Evolutionary conservation across 1,140 invertebrate species (phyloP), one percentile per base, ranked within the genome.

Genomic region (Heliconius melpomene): DNA sequence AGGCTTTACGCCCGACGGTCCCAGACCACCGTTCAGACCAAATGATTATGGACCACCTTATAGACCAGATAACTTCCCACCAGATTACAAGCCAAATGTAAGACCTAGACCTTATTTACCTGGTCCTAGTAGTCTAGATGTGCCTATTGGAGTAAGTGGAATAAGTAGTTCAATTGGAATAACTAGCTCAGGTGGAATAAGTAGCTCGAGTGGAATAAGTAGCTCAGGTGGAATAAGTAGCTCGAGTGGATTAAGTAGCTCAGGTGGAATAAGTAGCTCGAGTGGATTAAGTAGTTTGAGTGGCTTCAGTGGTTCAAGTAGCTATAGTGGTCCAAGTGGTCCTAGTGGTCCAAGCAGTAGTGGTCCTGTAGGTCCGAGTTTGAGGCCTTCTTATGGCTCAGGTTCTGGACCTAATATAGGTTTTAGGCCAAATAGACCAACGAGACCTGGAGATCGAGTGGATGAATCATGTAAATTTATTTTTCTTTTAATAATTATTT

Each of bases 391-490:
- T 50, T 74, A 79, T 54, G 73, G 73, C 38, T n/a, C 77, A 38
- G 32, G 11, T 16, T 36, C 79, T 74, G 75, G 66, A 36, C 72
- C 54, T 60, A 40, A 80, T 32, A 36, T 79, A 40, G 75, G 74
- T 29, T 74, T 74, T 54, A 82, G 79, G 74, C 86, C 85, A 2
- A n/a, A 20, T 23, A 74, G 36, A 74, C 29, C 70, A 50, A 32
- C 26, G 0, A 84, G 78, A 83, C 86, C 86, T 11, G 79, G 79
- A 26, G 79, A 86, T 75, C 78, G 82, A 66, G 85, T 83, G 73
- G 82, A 86, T 77, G 88, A 87, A 77, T 81, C 85, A 13, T 84
- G 90, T 91, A 85, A 90, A 89, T 90, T 66, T 70, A 60, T 57
- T 29, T 6, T 6, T 23, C 23, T 1, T 66, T 46, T 16, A 46